Evolutionary conservation across 1,140 invertebrate genomes (phyloP).

Genomic region (Drosophila pseudoobscura): DNA sequence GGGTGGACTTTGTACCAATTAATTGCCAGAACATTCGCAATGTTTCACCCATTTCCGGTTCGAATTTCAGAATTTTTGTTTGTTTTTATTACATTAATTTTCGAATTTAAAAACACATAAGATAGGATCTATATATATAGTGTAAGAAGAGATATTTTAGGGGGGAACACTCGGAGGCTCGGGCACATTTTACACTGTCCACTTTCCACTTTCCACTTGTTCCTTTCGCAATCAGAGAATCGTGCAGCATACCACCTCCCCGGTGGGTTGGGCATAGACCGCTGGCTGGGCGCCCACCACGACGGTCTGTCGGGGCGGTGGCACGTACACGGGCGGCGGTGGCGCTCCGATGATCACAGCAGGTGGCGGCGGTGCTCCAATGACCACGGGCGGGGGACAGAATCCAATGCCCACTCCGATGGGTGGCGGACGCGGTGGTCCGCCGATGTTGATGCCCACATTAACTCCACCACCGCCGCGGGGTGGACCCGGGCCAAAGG

Average conservation of each 20-base stretch:
- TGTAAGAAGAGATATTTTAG: constrained; percentile 8
- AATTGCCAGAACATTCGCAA: no score
- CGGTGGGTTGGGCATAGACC: constrained; percentile 39
- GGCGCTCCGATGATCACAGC: constrained; percentile 40
- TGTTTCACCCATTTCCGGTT: no score
- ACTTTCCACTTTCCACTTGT: no score
- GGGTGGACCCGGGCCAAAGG: constrained; percentile 54
- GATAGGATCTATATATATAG: constrained; percentile 1
- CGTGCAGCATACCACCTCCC: constrained; percentile 46
- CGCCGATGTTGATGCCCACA: constrained; percentile 67
- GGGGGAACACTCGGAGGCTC: not conserved
- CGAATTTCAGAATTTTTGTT: constrained; percentile 16
- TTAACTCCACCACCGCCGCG: constrained; percentile 60
- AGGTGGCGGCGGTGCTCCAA: constrained; percentile 34
- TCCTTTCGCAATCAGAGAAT: constrained; percentile 32
- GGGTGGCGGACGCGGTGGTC: constrained; percentile 56
- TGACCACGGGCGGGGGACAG: constrained; percentile 32
- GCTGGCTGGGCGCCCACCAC: constrained; percentile 45
- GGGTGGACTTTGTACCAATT: no score
- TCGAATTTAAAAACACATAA: not conserved
- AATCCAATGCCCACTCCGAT: constrained; percentile 64
- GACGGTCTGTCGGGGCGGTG: constrained; percentile 44
- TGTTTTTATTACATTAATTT: constrained; percentile 31
- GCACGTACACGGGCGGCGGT: constrained; percentile 22
- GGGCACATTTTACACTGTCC: no score